Conservation (phyloP, 1,140 invertebrate genomes). For the Aphaenogaster rudis region DNA sequence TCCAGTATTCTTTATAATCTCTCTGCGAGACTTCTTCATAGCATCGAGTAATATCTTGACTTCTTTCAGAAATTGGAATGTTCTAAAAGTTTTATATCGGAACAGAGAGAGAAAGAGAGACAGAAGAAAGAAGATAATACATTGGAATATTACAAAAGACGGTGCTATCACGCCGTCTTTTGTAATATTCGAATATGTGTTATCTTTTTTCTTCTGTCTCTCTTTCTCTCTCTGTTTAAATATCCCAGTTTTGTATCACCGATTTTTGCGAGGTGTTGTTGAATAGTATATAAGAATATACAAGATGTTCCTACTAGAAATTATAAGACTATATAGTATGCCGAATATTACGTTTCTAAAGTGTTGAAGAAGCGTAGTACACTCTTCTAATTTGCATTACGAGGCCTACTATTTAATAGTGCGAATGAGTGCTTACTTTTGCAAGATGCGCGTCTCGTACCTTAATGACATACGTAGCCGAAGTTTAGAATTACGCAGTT, state of each 20-base stretch:
- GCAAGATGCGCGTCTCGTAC: slow-evolving; percentile 27
- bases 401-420: slow-evolving; percentile 27
- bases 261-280: not conserved
- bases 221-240: not conserved
- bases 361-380: not conserved
- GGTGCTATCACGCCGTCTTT: not conserved
- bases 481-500: slow-evolving; percentile 42
- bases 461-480: not conserved
- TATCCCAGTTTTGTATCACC: slow-evolving; percentile 27
- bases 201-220: too few relatives aligned
- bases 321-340: slow-evolving; percentile 27
- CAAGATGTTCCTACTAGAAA: slow-evolving; percentile 47
- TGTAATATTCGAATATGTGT: too few relatives aligned
- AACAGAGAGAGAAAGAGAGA: not conserved
- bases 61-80: slow-evolving; percentile 18
- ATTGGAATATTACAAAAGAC: not conserved
- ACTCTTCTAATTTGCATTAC: slow-evolving; percentile 18
- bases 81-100: not conserved
- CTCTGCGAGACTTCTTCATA: not conserved
- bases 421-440: slow-evolving; percentile 5
- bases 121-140: not conserved
- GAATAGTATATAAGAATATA: slow-evolving; percentile 16
- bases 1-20: not conserved
- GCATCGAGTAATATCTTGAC: not conserved
- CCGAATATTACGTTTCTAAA: slow-evolving; percentile 42